Evolutionary conservation across 2,113 vertebrate genomes (phyloP).

Genomic region (Ailurus styani): DNA sequence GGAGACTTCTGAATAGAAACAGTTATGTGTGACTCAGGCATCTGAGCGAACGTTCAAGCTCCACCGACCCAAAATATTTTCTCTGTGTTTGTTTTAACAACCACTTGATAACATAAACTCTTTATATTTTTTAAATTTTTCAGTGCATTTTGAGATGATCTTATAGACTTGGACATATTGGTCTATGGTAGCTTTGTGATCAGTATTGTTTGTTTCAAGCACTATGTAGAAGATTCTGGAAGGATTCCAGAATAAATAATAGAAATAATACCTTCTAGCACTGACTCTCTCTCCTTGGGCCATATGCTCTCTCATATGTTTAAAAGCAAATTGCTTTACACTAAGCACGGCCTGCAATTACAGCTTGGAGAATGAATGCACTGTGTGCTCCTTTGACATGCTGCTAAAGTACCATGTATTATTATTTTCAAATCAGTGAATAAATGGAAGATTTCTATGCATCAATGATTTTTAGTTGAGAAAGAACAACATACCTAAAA

Average conservation of each 20-base stretch:
- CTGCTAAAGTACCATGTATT: slow-evolving; percentile 54
- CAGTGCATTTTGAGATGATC: neutral
- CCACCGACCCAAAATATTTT: neutral
- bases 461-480: slow-evolving; percentile 70
- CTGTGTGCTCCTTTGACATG: slow-evolving; percentile 65
- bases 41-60: neutral
- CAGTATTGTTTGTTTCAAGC: neutral
- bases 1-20: neutral
- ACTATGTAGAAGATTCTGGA: neutral
- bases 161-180: neutral
- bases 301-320: slow-evolving; percentile 56
- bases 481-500: slow-evolving; percentile 77
- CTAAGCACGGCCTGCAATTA: slow-evolving; percentile 57
- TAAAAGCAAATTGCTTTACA: slow-evolving; percentile 65
- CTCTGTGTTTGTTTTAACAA: neutral
- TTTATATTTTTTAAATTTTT: neutral
- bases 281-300: neutral
- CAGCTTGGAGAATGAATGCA: slow-evolving; percentile 63
- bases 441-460: slow-evolving; percentile 77
- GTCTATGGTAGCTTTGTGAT: neutral
- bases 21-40: neutral
- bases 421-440: slow-evolving; percentile 79
- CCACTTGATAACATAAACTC: neutral
- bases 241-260: slow-evolving; percentile 17
- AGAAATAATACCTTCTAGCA: slow-evolving; percentile 20